Evolutionary conservation across 2,888 invertebrate genomes (phyloP), one percentile per base, ranked within the genome.

Genomic region (Apodemia hepburni): DNA sequence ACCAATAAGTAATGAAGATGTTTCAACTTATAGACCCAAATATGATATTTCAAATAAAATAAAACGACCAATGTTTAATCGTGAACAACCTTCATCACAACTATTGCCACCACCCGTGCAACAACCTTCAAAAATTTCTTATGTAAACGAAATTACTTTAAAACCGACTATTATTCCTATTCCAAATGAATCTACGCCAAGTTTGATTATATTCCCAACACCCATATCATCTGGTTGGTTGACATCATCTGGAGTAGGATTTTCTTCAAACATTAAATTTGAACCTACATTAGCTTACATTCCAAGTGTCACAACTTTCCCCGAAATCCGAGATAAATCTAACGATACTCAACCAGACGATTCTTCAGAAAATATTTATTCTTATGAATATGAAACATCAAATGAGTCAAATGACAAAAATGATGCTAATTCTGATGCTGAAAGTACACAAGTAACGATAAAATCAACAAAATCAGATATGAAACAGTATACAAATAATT

Each of bases 161-260:
- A 27, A 54, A n/a, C 27, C 54, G 7, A 54, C 54, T 27, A 15
- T 54, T 1, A 27, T 54, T 18, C 15, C 54, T 54, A 5, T 27
- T 27, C 54, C 54, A 27, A 54, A 27, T 29, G 47, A 49, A 12
- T 57, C 66, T 17, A 61, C 70, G 61, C 75, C 85, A 29, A 82
- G 47, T 58, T 58, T 81, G 63, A 70, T 91, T 59, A 79, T 91
- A 49, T 91, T 91, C 79, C 90, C 91, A 35, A 85, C 88, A 15
- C 80, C 85, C 1, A 77, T 82, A 38, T 90, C 90, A 49, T 84
- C 91, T 42, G 85, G 89, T 54, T 91, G 91, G 91, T 67, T 89
- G 49, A 91, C 90, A 8, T 90, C 91, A 63, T 85, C 89, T 33
- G 83, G 83, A 29, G 71, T 88, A 61, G 90, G 84, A 58, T 90